Conservation (phyloP, 2,797 vertebrate genomes). For the Diplodus puntazzo region DNA sequence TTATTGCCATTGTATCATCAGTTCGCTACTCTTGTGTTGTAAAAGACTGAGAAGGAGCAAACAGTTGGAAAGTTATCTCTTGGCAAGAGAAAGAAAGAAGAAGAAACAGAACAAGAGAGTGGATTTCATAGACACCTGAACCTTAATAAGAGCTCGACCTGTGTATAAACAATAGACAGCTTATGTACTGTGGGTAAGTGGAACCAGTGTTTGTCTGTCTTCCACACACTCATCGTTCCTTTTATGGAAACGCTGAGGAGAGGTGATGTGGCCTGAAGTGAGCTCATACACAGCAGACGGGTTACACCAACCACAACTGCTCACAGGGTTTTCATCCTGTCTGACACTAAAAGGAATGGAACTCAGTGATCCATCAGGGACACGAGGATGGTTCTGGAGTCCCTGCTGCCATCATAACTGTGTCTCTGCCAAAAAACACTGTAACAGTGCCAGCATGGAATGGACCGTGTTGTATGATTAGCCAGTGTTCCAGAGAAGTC, state of each 20-base stretch:
- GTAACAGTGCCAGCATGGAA: background rate
- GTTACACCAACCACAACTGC: background rate
- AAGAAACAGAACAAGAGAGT: background rate
- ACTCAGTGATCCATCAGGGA: background rate
- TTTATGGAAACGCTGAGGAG: conserved; percentile 2
- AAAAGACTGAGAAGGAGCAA: background rate
- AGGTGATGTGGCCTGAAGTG: background rate
- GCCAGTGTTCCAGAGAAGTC: background rate
- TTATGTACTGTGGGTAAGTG: background rate
- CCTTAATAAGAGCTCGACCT: background rate
- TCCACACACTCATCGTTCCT: background rate
- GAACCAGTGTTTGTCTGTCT: background rate
- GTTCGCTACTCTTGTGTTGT: too few species aligned
- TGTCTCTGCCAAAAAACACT: too few species aligned
- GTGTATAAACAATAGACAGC: background rate
- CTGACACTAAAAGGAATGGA: background rate
- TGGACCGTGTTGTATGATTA: background rate
- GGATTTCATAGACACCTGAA: background rate
- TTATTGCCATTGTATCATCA: too few species aligned
- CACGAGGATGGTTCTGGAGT: background rate
- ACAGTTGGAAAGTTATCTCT: background rate
- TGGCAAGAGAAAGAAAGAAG: background rate
- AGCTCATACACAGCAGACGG: background rate
- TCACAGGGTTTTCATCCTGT: background rate
- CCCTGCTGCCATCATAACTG: background rate